Base-by-base conservation (phyloP, 2,113 vertebrate genomes). In the Ctenodactylus gundi region DNA sequence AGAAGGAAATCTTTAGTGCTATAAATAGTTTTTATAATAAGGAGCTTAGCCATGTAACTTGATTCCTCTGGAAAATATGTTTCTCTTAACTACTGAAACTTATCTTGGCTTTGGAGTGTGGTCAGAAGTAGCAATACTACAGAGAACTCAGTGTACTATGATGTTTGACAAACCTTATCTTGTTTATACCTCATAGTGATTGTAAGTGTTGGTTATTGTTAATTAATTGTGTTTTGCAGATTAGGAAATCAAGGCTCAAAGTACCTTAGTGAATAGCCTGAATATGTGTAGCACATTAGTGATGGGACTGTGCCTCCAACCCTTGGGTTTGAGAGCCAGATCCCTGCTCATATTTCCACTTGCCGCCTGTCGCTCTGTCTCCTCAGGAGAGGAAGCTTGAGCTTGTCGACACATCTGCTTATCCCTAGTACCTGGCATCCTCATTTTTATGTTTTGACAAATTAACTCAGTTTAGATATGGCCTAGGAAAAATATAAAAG, bases 21-120 rank as follows among this genome's bases (percentile, higher is more conserved):
- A 91, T 64, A 95, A 93, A 72, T 65, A 78, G 51, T 95, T 76
- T 93, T 31, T 91, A 0, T 93, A 81, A 88, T 84, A 62, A 62
- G 8, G 67, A 62, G 8, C 34, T 29, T 70, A 93, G 20, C 64
- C 23, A 39, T 83, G 29, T 68, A 51, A 64, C 88, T 64, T 90
- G n/a, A 80, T 93, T 91, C n/a, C 58, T 88, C 80, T 77, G 80
- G 89, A 41, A 93, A 87, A 53, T 76, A 34, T n/a, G 13, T 88
- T 95, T 96, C 53, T 95, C 14, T 44, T 91, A 51, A 86, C 21
- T 76, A 25, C 25, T 67, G 44, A 88, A 36, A 65, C n/a, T 88
- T 70, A 53, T 6, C 23, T 41, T 90, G 51, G 29, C 65, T 53
- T 90, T 68, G n/a, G 29, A 92, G 2, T 23, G 55, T 88, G 44